phyloP scores from a whole-genome alignment of 2,113 vertebrate species.

The Cephalopholis sonnerati region DNA sequence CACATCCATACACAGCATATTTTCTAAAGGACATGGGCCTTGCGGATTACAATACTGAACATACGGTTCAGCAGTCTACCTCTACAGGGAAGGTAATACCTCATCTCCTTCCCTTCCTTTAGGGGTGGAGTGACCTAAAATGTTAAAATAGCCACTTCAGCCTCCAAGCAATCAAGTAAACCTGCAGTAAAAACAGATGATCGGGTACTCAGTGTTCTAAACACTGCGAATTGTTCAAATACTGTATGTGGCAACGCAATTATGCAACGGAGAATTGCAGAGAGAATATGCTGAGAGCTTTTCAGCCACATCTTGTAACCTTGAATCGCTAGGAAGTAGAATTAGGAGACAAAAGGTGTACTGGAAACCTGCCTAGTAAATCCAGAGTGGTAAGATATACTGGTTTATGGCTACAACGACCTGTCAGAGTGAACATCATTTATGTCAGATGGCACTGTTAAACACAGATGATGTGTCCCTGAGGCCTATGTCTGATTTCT shows the following conservation, averaged over 20 bases:
- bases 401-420: neutral
- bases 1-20: neutral
- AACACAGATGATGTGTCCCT: neutral
- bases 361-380: neutral
- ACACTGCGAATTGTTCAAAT: constrained; percentile 15
- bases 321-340: neutral
- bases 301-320: constrained; percentile 17
- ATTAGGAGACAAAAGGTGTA: neutral
- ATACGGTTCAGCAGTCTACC: neutral
- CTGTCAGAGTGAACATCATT: neutral
- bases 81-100: neutral
- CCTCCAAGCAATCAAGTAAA: constrained; percentile 46
- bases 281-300: constrained; percentile 5
- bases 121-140: constrained; percentile 17
- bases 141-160: constrained; percentile 50
- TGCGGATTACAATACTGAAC: neutral
- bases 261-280: neutral
- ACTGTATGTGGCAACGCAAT: neutral
- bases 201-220: constrained; percentile 22
- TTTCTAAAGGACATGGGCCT: neutral
- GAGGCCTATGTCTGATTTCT: neutral
- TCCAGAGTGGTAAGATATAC: neutral
- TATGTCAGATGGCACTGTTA: neutral
- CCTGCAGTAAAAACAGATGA: constrained; percentile 29
- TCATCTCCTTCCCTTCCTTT: neutral